These are phyloP conservation scores for Hypocryptadius cinnamomeus DNA, from an alignment of 2,113 vertebrate genomes.

Conservation along the genomic window DNA sequence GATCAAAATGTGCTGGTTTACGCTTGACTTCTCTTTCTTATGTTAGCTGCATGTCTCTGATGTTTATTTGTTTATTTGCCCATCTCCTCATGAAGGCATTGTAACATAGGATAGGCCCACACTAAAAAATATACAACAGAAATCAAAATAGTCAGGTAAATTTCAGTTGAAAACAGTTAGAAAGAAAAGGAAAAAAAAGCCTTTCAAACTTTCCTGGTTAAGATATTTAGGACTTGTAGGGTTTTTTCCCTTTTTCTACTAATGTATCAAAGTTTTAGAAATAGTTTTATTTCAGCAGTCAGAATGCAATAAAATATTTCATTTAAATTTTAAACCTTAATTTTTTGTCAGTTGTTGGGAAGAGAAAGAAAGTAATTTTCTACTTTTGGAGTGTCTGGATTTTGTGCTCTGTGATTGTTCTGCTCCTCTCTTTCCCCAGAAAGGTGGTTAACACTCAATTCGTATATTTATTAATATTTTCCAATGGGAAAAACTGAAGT, in stretches of 20 bases:
- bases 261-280: neutral
- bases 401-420: neutral
- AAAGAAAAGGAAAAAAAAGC: neutral
- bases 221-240: neutral
- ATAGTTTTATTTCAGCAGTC: neutral
- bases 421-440: neutral
- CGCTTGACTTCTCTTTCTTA: neutral
- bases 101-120: neutral
- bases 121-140: neutral
- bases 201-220: neutral
- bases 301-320: neutral
- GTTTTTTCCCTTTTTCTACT: neutral
- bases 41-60: neutral
- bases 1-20: neutral
- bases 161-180: neutral
- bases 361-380: neutral
- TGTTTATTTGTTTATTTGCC: neutral
- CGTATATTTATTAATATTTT: conserved; percentile 40
- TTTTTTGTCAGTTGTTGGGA: neutral
- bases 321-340: neutral
- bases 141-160: neutral
- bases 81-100: neutral
- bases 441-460: conserved; percentile 16
- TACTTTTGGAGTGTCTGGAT: neutral
- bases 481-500: conserved; percentile 14